Evolutionary conservation across 2,797 vertebrate genomes (phyloP), one percentile per base, ranked within the genome.

Genomic region (Arrhamphus sclerolepis): DNA sequence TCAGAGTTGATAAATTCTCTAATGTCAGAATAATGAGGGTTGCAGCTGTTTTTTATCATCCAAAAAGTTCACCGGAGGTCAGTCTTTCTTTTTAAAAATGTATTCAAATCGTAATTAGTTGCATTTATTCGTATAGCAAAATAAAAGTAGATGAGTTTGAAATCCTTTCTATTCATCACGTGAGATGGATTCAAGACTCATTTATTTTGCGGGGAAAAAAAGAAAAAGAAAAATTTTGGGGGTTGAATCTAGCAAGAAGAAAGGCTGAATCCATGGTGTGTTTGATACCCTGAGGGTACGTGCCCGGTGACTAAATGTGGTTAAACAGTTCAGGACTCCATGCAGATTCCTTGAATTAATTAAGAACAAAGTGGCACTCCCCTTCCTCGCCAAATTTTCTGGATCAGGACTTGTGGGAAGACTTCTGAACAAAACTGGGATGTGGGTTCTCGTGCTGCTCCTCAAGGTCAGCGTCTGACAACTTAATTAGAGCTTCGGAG

Each of bases 331-430:
- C 64, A 64, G 59, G 54, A 70, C 75, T 78, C 73, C 66, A 77
- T 67, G 67, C 34, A n/a, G 62, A 81, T 66, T 80, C 67, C 81
- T 86, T 75, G 60, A 83, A 77, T 76, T 83, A 73, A 75, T 84
- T 78, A 83, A 79, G 61, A 51, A 78, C 67, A 82, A 82, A 84
- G 76, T 72, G 48, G 20, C 61, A 5, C 11, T 6, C 18, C 55
- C 29, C 31, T 48, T 61, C 62, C 19, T 49, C n/a, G 18, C 46
- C 65, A 71, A 70, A 78, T 78, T 75, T 77, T 84, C 72, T 74
- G 78, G 80, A 81, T 84, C 22, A 40, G 22, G 78, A 46, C 60
- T 75, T 77, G 70, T 81, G 81, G 84, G 74, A 40, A 81, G 62
- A 83, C 65, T 75, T 79, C 68, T 73, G 77, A 69, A 60, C 56